A percentile compares a stretch with the other conserved stretches of the same genome.
Evolutionary conservation across 2,113 vertebrate species (phyloP).

Genomic region (Morone saxatilis): DNA sequence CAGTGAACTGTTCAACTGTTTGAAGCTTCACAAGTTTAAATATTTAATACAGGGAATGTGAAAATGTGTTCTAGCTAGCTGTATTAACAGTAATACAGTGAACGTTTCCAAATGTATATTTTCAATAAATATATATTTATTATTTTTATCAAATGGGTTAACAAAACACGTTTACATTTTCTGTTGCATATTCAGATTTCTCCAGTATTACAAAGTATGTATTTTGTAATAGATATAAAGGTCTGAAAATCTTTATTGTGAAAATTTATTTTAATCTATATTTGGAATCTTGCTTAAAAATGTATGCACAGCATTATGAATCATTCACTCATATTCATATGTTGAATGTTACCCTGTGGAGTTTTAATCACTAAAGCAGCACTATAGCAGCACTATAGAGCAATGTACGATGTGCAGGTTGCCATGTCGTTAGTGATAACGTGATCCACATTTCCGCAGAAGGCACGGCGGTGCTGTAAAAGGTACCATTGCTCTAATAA

Average conservation of each 20-base stretch:
- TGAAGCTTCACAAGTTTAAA: slow-evolving; percentile 13
- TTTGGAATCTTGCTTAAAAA: not conserved
- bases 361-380: not conserved
- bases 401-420: not conserved
- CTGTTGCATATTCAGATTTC: not conserved
- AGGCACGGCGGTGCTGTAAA: not conserved
- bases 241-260: not conserved
- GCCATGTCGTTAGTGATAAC: not conserved
- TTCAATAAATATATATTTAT: too few species aligned
- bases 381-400: not conserved
- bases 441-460: not conserved
- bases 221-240: not conserved
- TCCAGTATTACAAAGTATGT: not conserved
- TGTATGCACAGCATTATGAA: not conserved
- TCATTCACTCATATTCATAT: not conserved
- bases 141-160: not conserved
- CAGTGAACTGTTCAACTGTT: slow-evolving; percentile 17
- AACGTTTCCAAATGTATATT: not conserved
- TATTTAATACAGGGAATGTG: not conserved
- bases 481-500: not conserved
- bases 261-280: not conserved
- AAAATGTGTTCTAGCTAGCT: not conserved
- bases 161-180: not conserved
- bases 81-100: not conserved
- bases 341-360: not conserved